These are phyloP conservation scores for Pemphredon lugubris DNA, from an alignment of 2,888 invertebrate genomes.

Conservation along the genomic window DNA sequence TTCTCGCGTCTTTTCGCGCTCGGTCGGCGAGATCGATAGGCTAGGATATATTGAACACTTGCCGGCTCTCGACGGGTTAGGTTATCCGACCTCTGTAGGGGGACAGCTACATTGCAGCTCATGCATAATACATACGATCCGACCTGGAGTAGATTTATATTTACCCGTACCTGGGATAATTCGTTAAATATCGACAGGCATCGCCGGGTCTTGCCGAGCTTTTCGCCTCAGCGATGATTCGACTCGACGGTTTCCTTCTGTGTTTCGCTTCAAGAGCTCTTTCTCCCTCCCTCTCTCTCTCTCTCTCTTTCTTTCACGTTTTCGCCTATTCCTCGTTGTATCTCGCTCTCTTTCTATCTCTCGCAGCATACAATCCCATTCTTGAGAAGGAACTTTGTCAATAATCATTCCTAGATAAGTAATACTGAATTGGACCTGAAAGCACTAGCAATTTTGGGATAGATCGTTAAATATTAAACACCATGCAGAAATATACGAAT, in stretches of 20 bases:
- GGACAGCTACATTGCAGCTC: constrained; percentile 67
- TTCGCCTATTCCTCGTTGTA: no score
- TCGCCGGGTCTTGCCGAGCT: constrained; percentile 35
- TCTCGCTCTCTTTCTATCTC: constrained; percentile 8
- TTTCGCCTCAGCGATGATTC: constrained; percentile 49
- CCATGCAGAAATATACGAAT: no score
- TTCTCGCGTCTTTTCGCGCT: constrained; percentile 63
- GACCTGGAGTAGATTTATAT: constrained; percentile 71
- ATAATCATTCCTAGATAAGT: no score
- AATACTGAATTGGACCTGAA: no score
- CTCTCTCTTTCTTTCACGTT: background rate
- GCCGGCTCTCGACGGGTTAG: constrained; percentile 59
- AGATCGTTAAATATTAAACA: no score
- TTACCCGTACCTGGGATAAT: constrained; percentile 66
- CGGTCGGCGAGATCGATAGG: constrained; percentile 63
- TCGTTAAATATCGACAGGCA: constrained; percentile 69
- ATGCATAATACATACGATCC: constrained; percentile 70
- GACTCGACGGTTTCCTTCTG: constrained; percentile 31
- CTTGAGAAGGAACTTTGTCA: constrained; percentile 13
- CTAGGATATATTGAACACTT: constrained; percentile 66
- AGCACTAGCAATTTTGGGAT: no score
- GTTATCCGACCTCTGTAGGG: constrained; percentile 64
- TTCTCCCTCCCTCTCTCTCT: background rate
- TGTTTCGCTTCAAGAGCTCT: background rate
- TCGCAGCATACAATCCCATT: background rate